These are phyloP conservation scores for Lasioglossum leucozonium DNA, from an alignment of 2,888 invertebrate genomes.

Conservation along the genomic window DNA sequence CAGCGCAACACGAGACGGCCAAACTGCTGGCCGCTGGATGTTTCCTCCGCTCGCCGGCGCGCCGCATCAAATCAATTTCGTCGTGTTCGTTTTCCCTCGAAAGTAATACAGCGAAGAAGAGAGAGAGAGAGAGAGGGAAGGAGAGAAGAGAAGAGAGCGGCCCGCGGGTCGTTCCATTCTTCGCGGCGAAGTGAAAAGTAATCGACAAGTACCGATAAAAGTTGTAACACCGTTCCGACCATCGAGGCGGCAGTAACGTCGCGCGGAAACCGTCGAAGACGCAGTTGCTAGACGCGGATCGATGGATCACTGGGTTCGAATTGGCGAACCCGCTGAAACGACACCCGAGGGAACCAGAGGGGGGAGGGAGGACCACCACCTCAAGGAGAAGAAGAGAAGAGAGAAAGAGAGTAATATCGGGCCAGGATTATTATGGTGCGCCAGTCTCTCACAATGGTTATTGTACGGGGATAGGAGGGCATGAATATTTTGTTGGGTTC, in stretches of 20 bases:
- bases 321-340: constrained; percentile 68
- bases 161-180: constrained; percentile 31
- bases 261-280: constrained; percentile 26
- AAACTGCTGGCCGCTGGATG: constrained; percentile 3
- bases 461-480: constrained; percentile 61
- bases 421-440: constrained; percentile 61
- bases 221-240: constrained; percentile 53
- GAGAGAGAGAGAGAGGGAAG: background rate
- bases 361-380: background rate
- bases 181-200: constrained; percentile 42
- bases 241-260: constrained; percentile 45
- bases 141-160: background rate
- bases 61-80: constrained; percentile 37
- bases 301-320: constrained; percentile 65
- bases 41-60: background rate
- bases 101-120: constrained; percentile 16
- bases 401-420: constrained; percentile 65
- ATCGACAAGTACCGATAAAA: constrained; percentile 63
- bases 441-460: constrained; percentile 69
- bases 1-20: constrained; percentile 15
- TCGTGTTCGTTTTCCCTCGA: constrained; percentile 24
- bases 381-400: constrained; percentile 18
- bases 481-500: constrained; percentile 72
- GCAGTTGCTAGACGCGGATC: constrained; percentile 45
- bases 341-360: constrained; percentile 46